Evolutionary conservation across 2,113 vertebrate species (phyloP).

Genomic region (Dasypus novemcinctus): DNA sequence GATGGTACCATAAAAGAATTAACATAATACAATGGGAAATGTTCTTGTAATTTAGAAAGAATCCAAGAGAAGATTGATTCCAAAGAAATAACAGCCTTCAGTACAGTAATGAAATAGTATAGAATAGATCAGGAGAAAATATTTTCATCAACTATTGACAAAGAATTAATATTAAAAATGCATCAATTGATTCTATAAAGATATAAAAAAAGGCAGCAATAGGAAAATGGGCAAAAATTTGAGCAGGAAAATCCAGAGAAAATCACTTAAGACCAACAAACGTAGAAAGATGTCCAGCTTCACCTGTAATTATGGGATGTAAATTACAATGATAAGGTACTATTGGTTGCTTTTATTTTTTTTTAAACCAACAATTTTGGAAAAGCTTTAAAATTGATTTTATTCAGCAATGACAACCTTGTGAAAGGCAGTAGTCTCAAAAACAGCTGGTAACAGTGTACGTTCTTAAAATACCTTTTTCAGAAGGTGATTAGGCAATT

Average conservation of each 20-base stretch:
- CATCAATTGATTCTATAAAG: not conserved
- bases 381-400: not conserved
- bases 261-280: not conserved
- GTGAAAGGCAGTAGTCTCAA: not conserved
- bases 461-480: constrained; percentile 19
- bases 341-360: not conserved
- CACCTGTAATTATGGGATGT: not conserved
- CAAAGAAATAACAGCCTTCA: not conserved
- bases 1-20: not conserved
- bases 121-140: not conserved
- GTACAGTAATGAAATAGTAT: not conserved
- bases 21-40: not conserved
- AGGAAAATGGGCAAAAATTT: not conserved
- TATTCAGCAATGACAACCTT: not conserved
- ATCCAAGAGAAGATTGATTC: not conserved
- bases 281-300: not conserved
- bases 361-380: not conserved
- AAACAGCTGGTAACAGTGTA: not conserved
- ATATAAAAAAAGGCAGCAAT: not conserved
- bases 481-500: not conserved
- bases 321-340: not conserved
- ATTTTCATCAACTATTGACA: not conserved
- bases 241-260: not conserved
- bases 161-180: not conserved
- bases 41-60: not conserved